Evolutionary conservation across 2,113 vertebrate species (phyloP).

Genomic region (Gnathonemus echidnorhynchus): DNA sequence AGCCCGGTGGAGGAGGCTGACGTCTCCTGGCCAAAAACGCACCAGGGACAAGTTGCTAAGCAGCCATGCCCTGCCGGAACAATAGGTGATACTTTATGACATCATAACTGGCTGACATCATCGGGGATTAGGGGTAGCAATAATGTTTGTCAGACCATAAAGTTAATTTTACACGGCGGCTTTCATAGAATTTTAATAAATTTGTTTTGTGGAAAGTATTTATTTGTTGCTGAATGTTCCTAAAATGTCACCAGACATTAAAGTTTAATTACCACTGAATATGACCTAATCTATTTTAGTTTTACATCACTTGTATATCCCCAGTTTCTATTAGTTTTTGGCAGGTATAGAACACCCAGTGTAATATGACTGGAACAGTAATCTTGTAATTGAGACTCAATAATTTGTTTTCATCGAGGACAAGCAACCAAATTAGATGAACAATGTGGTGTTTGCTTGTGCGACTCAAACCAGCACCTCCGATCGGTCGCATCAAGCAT

Average conservation of each 20-base stretch:
- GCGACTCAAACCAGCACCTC: background rate
- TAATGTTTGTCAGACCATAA: background rate
- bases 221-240: background rate
- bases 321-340: background rate
- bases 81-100: conserved; percentile 63
- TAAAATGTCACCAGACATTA: background rate
- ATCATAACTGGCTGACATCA: background rate
- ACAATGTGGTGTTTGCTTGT: background rate
- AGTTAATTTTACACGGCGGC: background rate
- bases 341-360: background rate
- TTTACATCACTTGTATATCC: background rate
- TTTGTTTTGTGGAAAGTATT: background rate
- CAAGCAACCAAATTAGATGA: background rate
- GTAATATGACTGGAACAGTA: background rate
- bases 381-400: background rate
- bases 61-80: conserved; percentile 88
- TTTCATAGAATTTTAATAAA: background rate
- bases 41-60: conserved; percentile 85
- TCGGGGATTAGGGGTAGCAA: background rate
- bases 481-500: background rate
- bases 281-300: background rate
- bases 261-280: background rate
- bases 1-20: conserved; percentile 73
- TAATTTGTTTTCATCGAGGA: background rate
- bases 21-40: conserved; percentile 87